phyloP scores from a whole-genome alignment of 2,888 invertebrate species.

The Drosophila vallismaia region DNA sequence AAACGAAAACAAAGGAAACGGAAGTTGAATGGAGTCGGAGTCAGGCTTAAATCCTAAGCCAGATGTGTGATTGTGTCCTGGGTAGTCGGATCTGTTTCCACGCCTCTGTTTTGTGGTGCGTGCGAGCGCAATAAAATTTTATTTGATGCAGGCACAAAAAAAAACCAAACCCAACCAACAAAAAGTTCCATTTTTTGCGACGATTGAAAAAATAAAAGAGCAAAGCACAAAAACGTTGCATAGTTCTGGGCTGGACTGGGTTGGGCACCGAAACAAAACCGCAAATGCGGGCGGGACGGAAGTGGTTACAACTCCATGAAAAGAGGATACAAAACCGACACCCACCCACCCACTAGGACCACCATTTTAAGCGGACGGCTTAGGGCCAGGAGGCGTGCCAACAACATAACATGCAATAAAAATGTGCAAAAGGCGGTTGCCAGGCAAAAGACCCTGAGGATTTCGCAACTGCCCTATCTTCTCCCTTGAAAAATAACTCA shows the following conservation, averaged over 20 bases:
- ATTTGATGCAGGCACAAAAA: slow-evolving; percentile 56
- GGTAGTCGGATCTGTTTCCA: slow-evolving; percentile 15
- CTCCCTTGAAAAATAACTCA: slow-evolving; percentile 30
- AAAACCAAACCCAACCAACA: slow-evolving; percentile 10
- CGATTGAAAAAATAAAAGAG: slow-evolving; percentile 8
- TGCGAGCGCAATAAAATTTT: slow-evolving; percentile 65
- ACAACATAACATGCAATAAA: slow-evolving; percentile 68
- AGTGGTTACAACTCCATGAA: slow-evolving; percentile 56
- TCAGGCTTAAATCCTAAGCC: slow-evolving; percentile 42
- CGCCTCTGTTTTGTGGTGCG: slow-evolving; percentile 45
- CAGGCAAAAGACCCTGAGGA: slow-evolving; percentile 37
- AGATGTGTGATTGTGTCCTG: slow-evolving; percentile 33
- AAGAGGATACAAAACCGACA: slow-evolving; percentile 31
- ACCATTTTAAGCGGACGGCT: slow-evolving; percentile 51
- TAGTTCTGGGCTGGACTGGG: slow-evolving; percentile 55
- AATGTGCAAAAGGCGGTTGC: slow-evolving; percentile 51
- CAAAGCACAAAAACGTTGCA: slow-evolving; percentile 52
- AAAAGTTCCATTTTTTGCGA: neutral
- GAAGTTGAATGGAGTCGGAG: slow-evolving; percentile 9
- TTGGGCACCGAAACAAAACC: slow-evolving; percentile 43
- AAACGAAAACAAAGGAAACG: slow-evolving; percentile 3
- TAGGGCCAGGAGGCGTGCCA: slow-evolving; percentile 53
- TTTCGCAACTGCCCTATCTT: slow-evolving; percentile 7
- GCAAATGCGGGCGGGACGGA: slow-evolving; percentile 68
- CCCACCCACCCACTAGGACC: slow-evolving; percentile 26